Base-by-base conservation (phyloP, 2,113 vertebrate species). In the Columba livia region DNA sequence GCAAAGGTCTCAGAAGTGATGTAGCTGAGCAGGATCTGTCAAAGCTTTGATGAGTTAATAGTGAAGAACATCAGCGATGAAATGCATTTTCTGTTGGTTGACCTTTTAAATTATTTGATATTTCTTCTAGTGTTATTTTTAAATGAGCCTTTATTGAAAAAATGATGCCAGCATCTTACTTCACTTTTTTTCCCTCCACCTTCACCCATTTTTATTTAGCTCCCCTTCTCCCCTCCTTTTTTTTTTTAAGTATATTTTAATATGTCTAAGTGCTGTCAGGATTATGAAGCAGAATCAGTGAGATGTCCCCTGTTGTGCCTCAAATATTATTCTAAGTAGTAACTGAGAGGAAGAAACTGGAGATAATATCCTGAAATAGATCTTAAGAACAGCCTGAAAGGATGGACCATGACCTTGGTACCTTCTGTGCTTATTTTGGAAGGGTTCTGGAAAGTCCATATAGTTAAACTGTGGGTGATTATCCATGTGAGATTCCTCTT, bases 61-160 rank as follows among this genome's bases (percentile, higher is more conserved):
- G 53, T 58, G 86, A 95, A 50, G 53, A 96, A 67, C 42, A 65
- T 65, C 64, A 94, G 64, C 79, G 62, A 84, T 79, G 36, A 85
- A 51, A 72, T 72, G 42, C 29, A 60, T 86, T 66, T 61, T 88
- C 83, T 93, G 74, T 92, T 79, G 51, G 36, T 70, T 93, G 90
- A 65, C 51, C 61, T 89, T 96, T 97, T 83, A 88, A 92, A 88
- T 90, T 70, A 79, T 53, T 85, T 75, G 21, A 8, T 93, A 88
- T 67, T 95, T 87, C 50, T 96, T 90, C 82, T 79, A 80, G 40
- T 88, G 65, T 89, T 80, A 77, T 95, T 95, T 97, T 94, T 72
- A 95, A 83, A 96, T 54, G 62, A 93, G 34, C 21, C 15, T 61
- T 38, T 77, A 70, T 95, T 94, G 51, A 80, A 92, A 96, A 85